Percentiles rank a stretch among this genome's conserved stretches.
Conservation (phyloP, 2,113 vertebrate genomes). For the Ochotona princeps region DNA sequence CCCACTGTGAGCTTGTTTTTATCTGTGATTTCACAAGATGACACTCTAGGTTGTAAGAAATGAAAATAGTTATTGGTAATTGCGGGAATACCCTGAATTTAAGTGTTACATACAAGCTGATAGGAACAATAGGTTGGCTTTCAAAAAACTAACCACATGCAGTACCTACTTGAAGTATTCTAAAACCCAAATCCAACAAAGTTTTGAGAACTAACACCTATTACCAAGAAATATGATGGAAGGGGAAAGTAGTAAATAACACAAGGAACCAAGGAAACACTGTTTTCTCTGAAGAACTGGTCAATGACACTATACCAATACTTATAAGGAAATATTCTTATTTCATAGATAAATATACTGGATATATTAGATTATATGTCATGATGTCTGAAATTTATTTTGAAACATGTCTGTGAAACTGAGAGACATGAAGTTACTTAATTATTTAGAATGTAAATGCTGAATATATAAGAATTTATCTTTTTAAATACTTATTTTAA, state of each 20-base stretch:
- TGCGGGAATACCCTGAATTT: not conserved
- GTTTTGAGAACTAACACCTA: conserved; percentile 46
- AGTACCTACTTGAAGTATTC: not conserved
- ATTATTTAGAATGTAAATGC: not conserved
- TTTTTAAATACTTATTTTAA: not conserved
- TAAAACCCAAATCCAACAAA: not conserved
- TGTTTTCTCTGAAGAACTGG: not conserved
- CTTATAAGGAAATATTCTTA: conserved; percentile 5
- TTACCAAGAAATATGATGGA: conserved; percentile 51
- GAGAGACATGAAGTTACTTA: not conserved
- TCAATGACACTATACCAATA: not conserved
- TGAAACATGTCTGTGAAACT: not conserved
- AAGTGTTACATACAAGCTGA: not conserved
- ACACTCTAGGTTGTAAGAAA: not conserved
- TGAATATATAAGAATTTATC: not conserved
- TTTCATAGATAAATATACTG: not conserved
- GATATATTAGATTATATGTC: not conserved
- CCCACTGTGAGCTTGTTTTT: not conserved
- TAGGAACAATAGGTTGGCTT: not conserved
- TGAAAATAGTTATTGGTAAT: not conserved
- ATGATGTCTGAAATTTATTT: not conserved
- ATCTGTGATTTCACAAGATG: not conserved
- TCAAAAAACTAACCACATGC: not conserved
- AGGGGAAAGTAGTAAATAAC: not conserved
- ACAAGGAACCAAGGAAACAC: conserved; percentile 46